Percentiles rank a stretch among this genome's conserved stretches.
Evolutionary conservation across 2,113 vertebrate genomes (phyloP).

Genomic region (Lagopus muta): DNA sequence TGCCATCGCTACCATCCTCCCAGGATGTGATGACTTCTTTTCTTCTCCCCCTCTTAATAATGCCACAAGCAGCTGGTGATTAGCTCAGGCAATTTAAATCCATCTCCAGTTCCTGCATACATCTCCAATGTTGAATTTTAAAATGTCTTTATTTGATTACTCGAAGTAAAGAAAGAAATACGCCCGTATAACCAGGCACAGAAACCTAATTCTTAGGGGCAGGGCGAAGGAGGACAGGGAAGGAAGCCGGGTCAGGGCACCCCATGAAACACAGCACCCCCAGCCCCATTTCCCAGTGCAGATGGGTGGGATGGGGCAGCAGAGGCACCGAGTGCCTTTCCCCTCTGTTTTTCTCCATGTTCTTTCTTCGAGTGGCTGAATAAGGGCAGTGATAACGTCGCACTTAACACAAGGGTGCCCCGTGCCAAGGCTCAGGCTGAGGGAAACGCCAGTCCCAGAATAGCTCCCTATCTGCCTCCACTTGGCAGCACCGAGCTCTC

Average conservation of each 20-base stretch:
- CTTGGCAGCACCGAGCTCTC: background rate
- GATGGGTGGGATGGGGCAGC: rapidly evolving
- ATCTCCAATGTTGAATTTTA: slow-evolving; percentile 25
- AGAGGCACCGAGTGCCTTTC: background rate
- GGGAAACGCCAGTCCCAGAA: slow-evolving; percentile 9
- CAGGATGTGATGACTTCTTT: background rate
- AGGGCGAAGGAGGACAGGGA: background rate
- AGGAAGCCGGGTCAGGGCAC: background rate
- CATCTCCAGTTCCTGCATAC: slow-evolving; percentile 4
- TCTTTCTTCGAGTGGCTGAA: background rate
- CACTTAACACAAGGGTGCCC: background rate
- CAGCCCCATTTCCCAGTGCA: background rate
- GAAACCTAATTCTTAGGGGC: background rate
- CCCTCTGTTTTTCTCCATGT: background rate
- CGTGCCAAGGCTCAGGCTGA: background rate
- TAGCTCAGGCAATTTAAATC: slow-evolving; percentile 29
- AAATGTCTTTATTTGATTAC: slow-evolving; percentile 29
- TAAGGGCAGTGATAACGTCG: background rate
- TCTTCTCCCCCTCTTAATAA: background rate
- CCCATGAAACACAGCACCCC: background rate
- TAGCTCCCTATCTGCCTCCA: background rate
- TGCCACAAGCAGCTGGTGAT: slow-evolving; percentile 38
- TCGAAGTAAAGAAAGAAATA: background rate
- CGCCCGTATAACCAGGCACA: background rate
- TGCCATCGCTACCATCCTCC: background rate